Evolutionary conservation across 92 coral and sea anemone species (phyloP).

Genomic region (Scolanthus callimorphus): DNA sequence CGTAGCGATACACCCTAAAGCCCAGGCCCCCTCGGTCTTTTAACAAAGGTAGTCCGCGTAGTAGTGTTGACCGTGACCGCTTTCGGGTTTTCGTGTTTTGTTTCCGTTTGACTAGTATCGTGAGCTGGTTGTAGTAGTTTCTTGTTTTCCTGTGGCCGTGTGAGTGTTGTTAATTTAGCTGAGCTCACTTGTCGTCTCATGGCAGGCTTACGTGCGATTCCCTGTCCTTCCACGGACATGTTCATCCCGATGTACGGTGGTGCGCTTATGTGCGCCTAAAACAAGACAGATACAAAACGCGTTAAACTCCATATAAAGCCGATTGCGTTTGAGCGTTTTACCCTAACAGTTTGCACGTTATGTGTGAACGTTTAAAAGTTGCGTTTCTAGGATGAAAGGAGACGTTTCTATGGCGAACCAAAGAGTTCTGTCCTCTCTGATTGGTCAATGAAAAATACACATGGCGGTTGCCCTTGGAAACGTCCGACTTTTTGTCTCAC

Average conservation of each 20-base stretch:
- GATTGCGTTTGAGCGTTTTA: too few species aligned
- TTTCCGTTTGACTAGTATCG: not conserved
- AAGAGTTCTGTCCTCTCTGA: too few species aligned
- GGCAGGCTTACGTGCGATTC: conserved; percentile 48
- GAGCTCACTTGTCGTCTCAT: conserved; percentile 19
- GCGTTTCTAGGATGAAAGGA: too few species aligned
- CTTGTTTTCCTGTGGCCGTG: conserved; percentile 58
- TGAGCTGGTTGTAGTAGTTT: conserved; percentile 8
- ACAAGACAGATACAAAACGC: not conserved
- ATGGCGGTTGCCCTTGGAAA: too few species aligned
- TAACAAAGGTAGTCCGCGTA: conserved; percentile 7
- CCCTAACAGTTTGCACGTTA: too few species aligned
- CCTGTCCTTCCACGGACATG: conserved; percentile 77
- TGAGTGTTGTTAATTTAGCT: conserved; percentile 38
- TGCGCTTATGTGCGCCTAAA: conserved; percentile 79
- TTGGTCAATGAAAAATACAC: too few species aligned
- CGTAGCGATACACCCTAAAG: conserved; percentile 39
- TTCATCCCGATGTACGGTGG: conserved; percentile 96
- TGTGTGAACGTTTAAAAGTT: too few species aligned
- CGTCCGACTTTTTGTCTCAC: too few species aligned
- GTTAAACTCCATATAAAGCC: not conserved
- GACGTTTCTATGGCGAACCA: too few species aligned
- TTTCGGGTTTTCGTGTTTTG: conserved; percentile 13
- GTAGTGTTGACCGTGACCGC: conserved; percentile 1
- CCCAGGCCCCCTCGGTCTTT: conserved; percentile 67